These are phyloP conservation scores for Cyrtonyx montezumae DNA, from an alignment of 2,113 vertebrate genomes.

Conservation along the genomic window DNA sequence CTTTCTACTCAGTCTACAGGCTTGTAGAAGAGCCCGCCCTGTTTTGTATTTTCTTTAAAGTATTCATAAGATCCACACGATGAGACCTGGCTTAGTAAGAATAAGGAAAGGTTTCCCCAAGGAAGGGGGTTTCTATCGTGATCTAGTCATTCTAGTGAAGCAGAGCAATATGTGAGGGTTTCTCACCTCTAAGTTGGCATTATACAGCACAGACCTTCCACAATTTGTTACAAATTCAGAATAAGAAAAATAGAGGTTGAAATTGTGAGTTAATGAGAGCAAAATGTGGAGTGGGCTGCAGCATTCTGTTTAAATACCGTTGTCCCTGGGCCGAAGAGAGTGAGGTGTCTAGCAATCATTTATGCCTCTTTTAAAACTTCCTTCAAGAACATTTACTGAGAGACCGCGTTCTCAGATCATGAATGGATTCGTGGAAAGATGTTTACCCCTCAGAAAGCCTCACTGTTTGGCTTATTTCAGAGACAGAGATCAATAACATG, in stretches of 20 bases:
- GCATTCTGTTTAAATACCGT: neutral
- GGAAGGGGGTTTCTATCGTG: neutral
- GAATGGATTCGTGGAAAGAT: neutral
- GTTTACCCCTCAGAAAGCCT: neutral
- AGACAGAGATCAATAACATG: neutral
- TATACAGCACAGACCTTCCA: neutral
- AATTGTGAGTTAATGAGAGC: neutral
- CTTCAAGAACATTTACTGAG: neutral
- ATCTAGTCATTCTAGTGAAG: neutral
- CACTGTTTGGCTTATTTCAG: neutral
- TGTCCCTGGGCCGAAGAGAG: neutral
- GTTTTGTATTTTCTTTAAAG: neutral
- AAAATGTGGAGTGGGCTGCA: neutral
- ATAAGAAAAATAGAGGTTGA: neutral
- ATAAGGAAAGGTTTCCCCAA: neutral
- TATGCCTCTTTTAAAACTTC: neutral
- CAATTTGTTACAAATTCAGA: neutral
- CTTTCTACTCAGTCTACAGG: neutral
- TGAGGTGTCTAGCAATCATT: neutral
- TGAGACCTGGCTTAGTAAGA: neutral
- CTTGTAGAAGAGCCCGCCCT: neutral
- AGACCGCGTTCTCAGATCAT: neutral
- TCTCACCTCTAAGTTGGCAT: neutral
- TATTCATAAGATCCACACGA: neutral
- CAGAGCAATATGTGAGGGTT: neutral